Evolutionary conservation across 2,113 vertebrate genomes (phyloP), one percentile per base, ranked within the genome.

Genomic region (Stigmatopora argus): DNA sequence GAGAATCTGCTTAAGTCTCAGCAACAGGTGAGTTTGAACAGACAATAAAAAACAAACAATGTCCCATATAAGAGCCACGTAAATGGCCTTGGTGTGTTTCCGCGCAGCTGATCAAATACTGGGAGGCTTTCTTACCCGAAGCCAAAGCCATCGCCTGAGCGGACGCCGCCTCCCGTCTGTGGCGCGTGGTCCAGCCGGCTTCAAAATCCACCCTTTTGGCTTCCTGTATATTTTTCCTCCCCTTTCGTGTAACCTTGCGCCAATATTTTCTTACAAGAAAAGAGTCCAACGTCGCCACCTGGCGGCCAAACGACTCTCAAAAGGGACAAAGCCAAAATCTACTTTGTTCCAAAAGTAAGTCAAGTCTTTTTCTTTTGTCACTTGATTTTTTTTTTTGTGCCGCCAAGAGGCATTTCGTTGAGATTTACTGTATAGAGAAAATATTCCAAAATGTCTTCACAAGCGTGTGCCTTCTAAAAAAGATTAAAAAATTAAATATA

Each of bases 51-150:
- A 17, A 5, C 7, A 53, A 13, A 4, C 6, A 23, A 53, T 12
- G 19, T 0, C 12, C 21, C 51, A 35, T 41, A 3, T 48, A 38
- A 8, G 9, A 41, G 9, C 9, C 9, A 41, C 26, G 26, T 31
- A 31, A 31, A 31, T 3, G 2, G 2, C 1, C 26, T 31, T 3
- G 26, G 45, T 52, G n/a, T 70, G 51, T 4, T 0, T 62, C 0
- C 17, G 62, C 56, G 14, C 89, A 99, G 97, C 86, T 99, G 83
- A 94, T 95, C 70, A 98, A 98, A 79, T 98, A 96, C 86, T 99
- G 97, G 97, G 97, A 99, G 86, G 94, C 95, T 0, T 98, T 99
- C 89, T 85, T 99, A 59, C 97, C 97, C 0, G 96, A 99, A 85
- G 97, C 97, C 7, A 99, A 98, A 91, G 96, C 95, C 63, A 99